Percentiles rank a stretch among this genome's conserved stretches.
Conservation (phyloP, 1,140 invertebrate genomes). For the Glomeris maerens region DNA sequence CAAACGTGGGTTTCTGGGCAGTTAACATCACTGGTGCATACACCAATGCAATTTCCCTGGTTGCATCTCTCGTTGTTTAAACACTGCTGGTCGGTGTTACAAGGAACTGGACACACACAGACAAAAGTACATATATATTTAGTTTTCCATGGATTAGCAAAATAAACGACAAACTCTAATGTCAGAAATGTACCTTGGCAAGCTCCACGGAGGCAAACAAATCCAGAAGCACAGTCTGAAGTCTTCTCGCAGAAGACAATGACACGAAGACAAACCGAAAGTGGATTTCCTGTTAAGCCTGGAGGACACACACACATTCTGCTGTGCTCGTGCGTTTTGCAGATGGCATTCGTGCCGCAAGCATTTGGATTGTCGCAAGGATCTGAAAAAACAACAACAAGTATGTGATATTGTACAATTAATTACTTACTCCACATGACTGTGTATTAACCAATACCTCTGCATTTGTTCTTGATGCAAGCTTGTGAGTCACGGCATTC, state of each 20-base stretch:
- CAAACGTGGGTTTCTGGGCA: constrained; percentile 69
- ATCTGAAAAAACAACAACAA: constrained; percentile 29
- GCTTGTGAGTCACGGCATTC: constrained; percentile 45
- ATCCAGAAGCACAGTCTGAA: constrained; percentile 47
- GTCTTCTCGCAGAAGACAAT: constrained; percentile 44
- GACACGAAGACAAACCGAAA: constrained; percentile 51
- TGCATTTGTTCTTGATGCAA: constrained; percentile 60
- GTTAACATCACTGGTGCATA: constrained; percentile 68
- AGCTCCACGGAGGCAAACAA: constrained; percentile 53
- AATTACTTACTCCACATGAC: not conserved
- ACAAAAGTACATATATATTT: too few relatives aligned
- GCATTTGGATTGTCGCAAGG: constrained; percentile 54
- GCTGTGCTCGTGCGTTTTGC: constrained; percentile 48
- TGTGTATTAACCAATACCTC: constrained; percentile 19
- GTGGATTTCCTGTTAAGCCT: constrained; percentile 56
- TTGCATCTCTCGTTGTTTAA: constrained; percentile 66
- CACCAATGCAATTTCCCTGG: constrained; percentile 59
- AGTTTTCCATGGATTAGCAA: not conserved
- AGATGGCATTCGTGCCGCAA: constrained; percentile 70
- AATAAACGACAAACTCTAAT: not conserved
- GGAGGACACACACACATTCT: constrained; percentile 56
- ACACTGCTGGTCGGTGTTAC: constrained; percentile 48
- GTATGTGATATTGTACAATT: not conserved
- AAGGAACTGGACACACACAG: not conserved
- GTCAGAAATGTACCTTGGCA: constrained; percentile 34